Evolutionary conservation across 2,888 invertebrate species (phyloP).

Genomic region (Ceratothoa steindachneri): DNA sequence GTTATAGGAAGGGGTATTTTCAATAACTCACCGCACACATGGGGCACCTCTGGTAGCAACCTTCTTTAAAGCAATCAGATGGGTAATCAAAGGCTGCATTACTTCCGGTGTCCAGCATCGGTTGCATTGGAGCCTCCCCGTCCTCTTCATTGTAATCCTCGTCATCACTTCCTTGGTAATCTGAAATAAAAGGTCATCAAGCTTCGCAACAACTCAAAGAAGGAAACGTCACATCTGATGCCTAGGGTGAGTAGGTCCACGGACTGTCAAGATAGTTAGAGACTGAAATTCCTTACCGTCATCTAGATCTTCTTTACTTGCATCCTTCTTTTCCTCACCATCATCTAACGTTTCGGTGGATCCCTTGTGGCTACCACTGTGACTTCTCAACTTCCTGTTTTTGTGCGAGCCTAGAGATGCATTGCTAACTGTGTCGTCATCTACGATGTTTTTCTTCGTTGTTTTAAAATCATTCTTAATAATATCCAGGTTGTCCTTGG

Average conservation of each 20-base stretch:
- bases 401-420: slow-evolving; percentile 90
- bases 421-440: slow-evolving; percentile 60
- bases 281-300: slow-evolving; percentile 28
- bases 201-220: no score
- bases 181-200: slow-evolving; percentile 51
- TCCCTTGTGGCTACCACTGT: slow-evolving; percentile 86
- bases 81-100: slow-evolving; percentile 75
- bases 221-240: no score
- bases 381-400: slow-evolving; percentile 68
- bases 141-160: slow-evolving; percentile 56
- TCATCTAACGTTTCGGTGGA: slow-evolving; percentile 67
- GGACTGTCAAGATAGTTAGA: no score
- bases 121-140: slow-evolving; percentile 54
- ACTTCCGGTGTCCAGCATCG: slow-evolving; percentile 70
- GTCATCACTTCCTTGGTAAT: slow-evolving; percentile 58
- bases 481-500: slow-evolving; percentile 41
- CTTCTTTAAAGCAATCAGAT: slow-evolving; percentile 69
- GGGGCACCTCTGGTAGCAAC: slow-evolving; percentile 52
- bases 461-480: slow-evolving; percentile 45
- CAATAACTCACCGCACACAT: slow-evolving; percentile 48
- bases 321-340: slow-evolving; percentile 77
- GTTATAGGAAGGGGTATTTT: no score
- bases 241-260: no score
- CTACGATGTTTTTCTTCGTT: slow-evolving; percentile 38
- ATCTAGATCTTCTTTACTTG: slow-evolving; percentile 84